Base-by-base conservation (phyloP, 2,888 invertebrate species). In the Nowickia ferox region DNA sequence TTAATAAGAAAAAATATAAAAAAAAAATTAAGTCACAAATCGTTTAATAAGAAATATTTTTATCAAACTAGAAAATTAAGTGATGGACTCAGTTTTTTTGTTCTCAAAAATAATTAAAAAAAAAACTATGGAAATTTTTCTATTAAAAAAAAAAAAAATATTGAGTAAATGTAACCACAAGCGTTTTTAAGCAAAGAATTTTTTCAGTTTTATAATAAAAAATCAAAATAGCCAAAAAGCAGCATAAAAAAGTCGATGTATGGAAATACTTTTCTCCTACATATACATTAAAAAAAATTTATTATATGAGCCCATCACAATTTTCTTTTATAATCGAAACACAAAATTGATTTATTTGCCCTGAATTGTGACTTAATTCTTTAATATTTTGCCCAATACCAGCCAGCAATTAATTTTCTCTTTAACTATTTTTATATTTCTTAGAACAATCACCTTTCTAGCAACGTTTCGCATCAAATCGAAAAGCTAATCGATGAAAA, bases 401-500 rank as follows among this genome's bases (percentile, higher is more conserved):
- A 11, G 53, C 38, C 19, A 19, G 19, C 9, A n/a, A 11, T 9
- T 22, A 57, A 79, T 55, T 13, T n/a, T 30, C 8, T 81, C 2
- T 38, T 13, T 51, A 0, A 48, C n/a, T 19, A 11, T 65, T 51
- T 40, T 13, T 55, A 42, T 63, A 9, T 15, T 5, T 30, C 38
- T 48, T 80, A 89, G 89, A 86, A 86, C 42, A 86, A 87, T 59
- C 88, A 88, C 53, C 72, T 87, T 4, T 87, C 84, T 10, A 84
- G 84, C 10, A 84, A 88, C 84, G 90, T 90, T 59, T 90, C 92
- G 61, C 94, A 93, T 88, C 94, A 94, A 89, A 93, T 95, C 84
- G 94, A 95, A 89, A 94, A 94, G 89, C 91, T 95, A 86, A 95
- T 95, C 87, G 95, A 95, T 90, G 94, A 95, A 90, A 94, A 95